Conservation (phyloP, 2,888 invertebrate genomes). For the Mamestra brassicae region DNA sequence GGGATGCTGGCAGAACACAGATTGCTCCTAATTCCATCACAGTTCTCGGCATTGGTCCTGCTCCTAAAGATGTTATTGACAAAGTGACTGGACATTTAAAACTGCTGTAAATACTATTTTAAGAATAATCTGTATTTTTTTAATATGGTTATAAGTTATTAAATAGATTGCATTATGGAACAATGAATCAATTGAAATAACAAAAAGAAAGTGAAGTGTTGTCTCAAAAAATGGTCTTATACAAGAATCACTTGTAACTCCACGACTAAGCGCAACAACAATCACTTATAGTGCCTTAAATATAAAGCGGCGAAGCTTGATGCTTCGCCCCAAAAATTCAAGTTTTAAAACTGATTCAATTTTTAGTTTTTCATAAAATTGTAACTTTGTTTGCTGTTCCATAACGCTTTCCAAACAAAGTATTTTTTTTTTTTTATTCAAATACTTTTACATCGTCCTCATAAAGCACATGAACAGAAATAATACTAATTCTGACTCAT, state of each 20-base stretch:
- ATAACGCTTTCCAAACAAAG: neutral
- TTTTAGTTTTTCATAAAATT: neutral
- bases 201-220: neutral
- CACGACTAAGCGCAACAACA: too few species aligned
- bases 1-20: slow-evolving; percentile 98
- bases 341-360: too few species aligned
- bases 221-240: neutral
- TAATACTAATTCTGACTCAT: neutral
- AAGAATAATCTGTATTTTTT: slow-evolving; percentile 15
- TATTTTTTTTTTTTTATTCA: neutral
- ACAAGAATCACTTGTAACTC: neutral
- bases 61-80: slow-evolving; percentile 94
- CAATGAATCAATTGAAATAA: neutral
- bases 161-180: neutral
- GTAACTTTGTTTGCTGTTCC: neutral
- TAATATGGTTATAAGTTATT: neutral
- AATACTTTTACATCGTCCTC: neutral
- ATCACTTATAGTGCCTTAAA: neutral
- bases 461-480: too few species aligned
- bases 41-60: slow-evolving; percentile 98
- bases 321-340: too few species aligned
- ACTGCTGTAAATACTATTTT: slow-evolving; percentile 91
- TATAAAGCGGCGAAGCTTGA: too few species aligned
- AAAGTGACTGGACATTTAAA: slow-evolving; percentile 97
- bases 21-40: slow-evolving; percentile 97